Conservation (phyloP, 2,113 vertebrate species). For the Elephantulus edwardii region DNA sequence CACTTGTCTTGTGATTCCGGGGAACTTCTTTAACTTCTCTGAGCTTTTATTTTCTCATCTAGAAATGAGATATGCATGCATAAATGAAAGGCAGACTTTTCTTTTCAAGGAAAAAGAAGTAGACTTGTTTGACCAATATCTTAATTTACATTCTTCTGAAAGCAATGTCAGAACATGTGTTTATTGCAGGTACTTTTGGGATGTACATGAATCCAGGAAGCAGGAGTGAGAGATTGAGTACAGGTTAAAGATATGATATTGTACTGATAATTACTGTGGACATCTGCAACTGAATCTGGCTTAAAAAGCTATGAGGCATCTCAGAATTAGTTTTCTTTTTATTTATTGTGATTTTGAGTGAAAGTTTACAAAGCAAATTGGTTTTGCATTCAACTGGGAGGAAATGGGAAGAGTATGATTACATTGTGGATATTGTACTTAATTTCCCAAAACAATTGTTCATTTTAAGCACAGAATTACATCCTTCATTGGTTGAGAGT, state of each 20-base stretch:
- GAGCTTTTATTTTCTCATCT: background rate
- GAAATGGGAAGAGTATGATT: too few relatives aligned
- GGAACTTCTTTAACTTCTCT: background rate
- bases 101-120: background rate
- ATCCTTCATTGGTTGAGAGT: background rate
- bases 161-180: background rate
- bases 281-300: background rate
- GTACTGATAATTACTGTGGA: background rate
- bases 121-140: background rate
- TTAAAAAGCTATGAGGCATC: background rate
- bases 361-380: too few relatives aligned
- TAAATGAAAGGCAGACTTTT: background rate
- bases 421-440: too few relatives aligned
- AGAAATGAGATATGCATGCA: background rate
- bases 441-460: too few relatives aligned
- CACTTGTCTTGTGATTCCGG: background rate
- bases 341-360: too few relatives aligned
- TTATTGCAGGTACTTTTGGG: background rate
- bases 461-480: background rate
- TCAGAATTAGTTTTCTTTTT: background rate
- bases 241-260: background rate
- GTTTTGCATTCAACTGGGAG: too few relatives aligned
- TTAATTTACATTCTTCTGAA: slow-evolving; percentile 30
- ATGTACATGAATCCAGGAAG: background rate
- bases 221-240: background rate